These are phyloP conservation scores for Pteropus alecto DNA, from an alignment of 2,113 vertebrate species.

Conservation along the genomic window DNA sequence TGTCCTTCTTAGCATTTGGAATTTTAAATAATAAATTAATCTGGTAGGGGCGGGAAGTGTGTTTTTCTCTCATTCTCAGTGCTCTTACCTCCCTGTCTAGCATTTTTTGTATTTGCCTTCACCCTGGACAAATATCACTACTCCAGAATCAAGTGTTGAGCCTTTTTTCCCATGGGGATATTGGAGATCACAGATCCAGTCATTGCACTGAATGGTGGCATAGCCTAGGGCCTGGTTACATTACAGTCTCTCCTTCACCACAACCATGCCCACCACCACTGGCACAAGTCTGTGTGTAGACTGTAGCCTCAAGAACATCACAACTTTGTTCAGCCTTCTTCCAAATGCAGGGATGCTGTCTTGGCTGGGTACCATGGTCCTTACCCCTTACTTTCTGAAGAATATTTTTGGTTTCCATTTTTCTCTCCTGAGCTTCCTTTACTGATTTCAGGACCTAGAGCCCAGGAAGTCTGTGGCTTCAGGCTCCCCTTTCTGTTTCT, in stretches of 20 bases:
- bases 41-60: neutral
- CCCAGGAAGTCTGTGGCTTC: neutral
- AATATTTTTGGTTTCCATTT: neutral
- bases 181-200: neutral
- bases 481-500: neutral
- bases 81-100: neutral
- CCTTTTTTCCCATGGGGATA: neutral
- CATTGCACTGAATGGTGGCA: neutral
- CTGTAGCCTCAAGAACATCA: neutral
- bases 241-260: neutral
- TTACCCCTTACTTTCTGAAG: neutral
- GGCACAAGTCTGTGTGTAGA: neutral
- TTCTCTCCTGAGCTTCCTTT: neutral
- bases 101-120: neutral
- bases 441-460: neutral
- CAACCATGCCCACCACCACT: neutral
- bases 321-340: neutral
- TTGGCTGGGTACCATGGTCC: too few species aligned
- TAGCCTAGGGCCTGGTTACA: neutral
- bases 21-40: neutral
- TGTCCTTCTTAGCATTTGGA: neutral
- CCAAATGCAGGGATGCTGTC: neutral
- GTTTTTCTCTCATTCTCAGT: neutral
- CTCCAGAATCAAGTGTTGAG: neutral
- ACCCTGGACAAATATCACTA: neutral